Evolutionary conservation across 1,140 invertebrate genomes (phyloP).

Genomic region (Eufriesea mexicana): DNA sequence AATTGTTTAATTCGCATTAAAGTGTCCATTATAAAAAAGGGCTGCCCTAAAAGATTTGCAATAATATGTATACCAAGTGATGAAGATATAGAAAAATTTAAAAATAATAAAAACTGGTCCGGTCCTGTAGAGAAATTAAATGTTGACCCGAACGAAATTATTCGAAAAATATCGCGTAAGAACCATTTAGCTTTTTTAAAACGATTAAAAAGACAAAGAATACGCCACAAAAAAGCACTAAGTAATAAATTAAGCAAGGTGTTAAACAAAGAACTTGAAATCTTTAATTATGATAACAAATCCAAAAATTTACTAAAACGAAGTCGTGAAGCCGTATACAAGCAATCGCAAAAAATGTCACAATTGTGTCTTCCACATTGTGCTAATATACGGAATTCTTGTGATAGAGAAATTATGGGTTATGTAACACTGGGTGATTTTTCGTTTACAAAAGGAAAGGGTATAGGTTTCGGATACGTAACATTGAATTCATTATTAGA

Average conservation of each 20-base stretch:
- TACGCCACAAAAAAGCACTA: conserved; percentile 81
- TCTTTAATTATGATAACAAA: conserved; percentile 46
- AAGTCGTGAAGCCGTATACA: conserved; percentile 73
- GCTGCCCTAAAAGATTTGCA: conserved; percentile 82
- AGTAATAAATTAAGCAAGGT: conserved; percentile 64
- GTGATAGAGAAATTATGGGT: conserved; percentile 87
- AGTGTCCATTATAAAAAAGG: conserved; percentile 80
- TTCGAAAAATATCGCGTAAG: conserved; percentile 83
- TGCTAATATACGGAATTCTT: conserved; percentile 84
- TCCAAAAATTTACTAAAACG: conserved; percentile 14
- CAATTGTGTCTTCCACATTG: conserved; percentile 87
- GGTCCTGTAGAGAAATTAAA: conserved; percentile 84
- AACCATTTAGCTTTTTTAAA: conserved; percentile 85
- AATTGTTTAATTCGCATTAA: conserved; percentile 84
- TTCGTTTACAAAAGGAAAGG: conserved; percentile 86
- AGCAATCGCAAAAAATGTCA: conserved; percentile 85
- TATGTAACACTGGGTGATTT: conserved; percentile 88
- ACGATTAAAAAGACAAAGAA: conserved; percentile 83
- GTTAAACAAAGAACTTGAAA: conserved; percentile 21
- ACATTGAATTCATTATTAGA: conserved; percentile 83
- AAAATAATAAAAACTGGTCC: conserved; percentile 75
- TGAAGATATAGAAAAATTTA: conserved; percentile 82
- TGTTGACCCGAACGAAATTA: conserved; percentile 83
- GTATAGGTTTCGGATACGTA: conserved; percentile 87
- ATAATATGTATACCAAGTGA: conserved; percentile 86